phyloP scores from a whole-genome alignment of 2,797 vertebrate species.

The Meriones psammophilus region DNA sequence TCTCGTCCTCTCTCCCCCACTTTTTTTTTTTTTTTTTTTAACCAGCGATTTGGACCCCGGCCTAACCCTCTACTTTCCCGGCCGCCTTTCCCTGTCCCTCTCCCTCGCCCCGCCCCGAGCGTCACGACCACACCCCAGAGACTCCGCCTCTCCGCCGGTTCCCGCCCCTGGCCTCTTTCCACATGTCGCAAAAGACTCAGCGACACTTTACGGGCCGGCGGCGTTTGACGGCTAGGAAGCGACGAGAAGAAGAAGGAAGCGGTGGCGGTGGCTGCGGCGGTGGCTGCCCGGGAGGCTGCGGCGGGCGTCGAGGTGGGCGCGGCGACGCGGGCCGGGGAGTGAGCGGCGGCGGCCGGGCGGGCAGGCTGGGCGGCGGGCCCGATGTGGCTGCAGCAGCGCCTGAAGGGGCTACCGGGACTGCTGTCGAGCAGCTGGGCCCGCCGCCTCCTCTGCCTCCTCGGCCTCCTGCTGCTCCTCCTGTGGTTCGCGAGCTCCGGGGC shows the following conservation, averaged over 20 bases:
- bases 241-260: conserved; percentile 50
- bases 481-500: conserved; percentile 91
- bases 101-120: rapidly evolving
- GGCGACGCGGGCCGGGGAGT: conserved; percentile 61
- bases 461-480: conserved; percentile 92
- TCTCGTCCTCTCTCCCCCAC: too few relatives aligned
- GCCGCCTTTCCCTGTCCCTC: rapidly evolving
- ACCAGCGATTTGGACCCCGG: too few relatives aligned
- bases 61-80: rapidly evolving
- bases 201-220: conserved; percentile 58
- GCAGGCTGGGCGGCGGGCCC: conserved; percentile 73
- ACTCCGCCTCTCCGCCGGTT: not conserved
- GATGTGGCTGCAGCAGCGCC: conserved; percentile 97
- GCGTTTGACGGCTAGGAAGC: conserved; percentile 62
- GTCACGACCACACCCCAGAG: not conserved
- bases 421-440: conserved; percentile 97
- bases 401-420: conserved; percentile 95
- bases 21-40: not conserved
- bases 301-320: not conserved
- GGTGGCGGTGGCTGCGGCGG: not conserved
- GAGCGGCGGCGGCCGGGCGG: conserved; percentile 62
- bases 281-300: not conserved
- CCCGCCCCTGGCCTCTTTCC: not conserved
- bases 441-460: conserved; percentile 91
- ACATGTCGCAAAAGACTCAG: conserved; percentile 76